Percentiles rank a stretch among this genome's conserved stretches.
phyloP scores from a whole-genome alignment of 2,888 invertebrate genomes.

The Amblyjoppa proteus region DNA sequence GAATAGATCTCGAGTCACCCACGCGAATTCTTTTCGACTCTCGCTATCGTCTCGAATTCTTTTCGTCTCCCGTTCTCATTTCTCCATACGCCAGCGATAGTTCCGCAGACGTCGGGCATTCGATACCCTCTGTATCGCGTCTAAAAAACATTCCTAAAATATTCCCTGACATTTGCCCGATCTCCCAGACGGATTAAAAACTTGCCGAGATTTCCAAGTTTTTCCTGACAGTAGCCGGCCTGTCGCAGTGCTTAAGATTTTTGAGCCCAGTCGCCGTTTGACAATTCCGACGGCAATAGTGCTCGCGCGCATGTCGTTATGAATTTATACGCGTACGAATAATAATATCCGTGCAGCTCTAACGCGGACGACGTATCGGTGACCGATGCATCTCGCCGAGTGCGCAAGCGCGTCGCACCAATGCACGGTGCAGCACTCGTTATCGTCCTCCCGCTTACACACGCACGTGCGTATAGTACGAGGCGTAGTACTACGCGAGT shows the following conservation, averaged over 20 bases:
- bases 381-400: neutral
- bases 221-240: neutral
- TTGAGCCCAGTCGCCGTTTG: neutral
- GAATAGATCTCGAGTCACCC: slow-evolving; percentile 50
- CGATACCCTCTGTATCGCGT: neutral
- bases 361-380: slow-evolving; percentile 34
- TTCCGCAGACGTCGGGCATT: neutral
- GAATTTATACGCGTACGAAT: slow-evolving; percentile 2
- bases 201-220: neutral
- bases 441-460: slow-evolving; percentile 74
- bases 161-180: neutral
- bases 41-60: slow-evolving; percentile 43
- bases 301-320: neutral
- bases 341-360: neutral
- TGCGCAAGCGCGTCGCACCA: slow-evolving; percentile 65
- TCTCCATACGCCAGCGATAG: slow-evolving; percentile 51
- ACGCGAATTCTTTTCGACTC: slow-evolving; percentile 50
- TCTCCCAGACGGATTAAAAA: neutral
- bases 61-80: slow-evolving; percentile 68
- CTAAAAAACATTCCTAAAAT: neutral
- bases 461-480: slow-evolving; percentile 83
- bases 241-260: no score
- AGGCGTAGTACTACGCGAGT: slow-evolving; percentile 82
- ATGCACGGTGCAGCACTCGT: slow-evolving; percentile 73
- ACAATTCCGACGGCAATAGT: neutral